These are phyloP conservation scores for Holacanthella duospinosa DNA, from an alignment of 2,888 invertebrate species.

Conservation along the genomic window DNA sequence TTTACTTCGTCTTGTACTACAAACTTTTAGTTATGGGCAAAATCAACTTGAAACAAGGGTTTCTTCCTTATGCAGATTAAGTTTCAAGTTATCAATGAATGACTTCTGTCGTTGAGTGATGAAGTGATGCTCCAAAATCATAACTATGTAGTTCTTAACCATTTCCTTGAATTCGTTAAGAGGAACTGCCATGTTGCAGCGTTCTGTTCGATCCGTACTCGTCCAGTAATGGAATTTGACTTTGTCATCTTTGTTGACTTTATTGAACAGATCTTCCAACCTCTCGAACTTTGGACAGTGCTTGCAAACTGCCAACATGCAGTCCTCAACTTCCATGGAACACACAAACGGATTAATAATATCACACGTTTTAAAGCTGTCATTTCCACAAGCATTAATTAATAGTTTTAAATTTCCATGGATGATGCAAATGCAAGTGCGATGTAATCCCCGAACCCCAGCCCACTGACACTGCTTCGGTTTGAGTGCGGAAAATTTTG, in stretches of 20 bases:
- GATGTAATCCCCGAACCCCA: background rate
- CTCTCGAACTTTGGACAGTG: background rate
- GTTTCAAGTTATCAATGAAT: background rate
- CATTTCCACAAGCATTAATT: background rate
- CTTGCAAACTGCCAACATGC: background rate
- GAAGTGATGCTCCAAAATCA: background rate
- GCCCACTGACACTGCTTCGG: background rate
- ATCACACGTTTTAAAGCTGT: background rate
- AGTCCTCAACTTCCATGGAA: background rate
- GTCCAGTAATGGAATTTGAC: background rate
- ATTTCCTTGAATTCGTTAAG: too few relatives aligned
- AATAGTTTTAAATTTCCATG: conserved; percentile 7
- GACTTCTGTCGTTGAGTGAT: background rate
- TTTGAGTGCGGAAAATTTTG: background rate
- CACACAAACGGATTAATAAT: background rate
- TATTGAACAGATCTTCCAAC: background rate
- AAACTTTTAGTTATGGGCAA: too few relatives aligned
- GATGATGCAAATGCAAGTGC: conserved; percentile 1
- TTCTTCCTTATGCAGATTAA: background rate
- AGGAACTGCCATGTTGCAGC: too few relatives aligned
- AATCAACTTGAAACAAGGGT: conserved; percentile 2
- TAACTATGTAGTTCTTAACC: background rate
- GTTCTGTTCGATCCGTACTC: background rate
- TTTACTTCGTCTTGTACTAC: too few relatives aligned
- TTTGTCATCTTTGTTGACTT: background rate